Evolutionary conservation across 2,888 invertebrate genomes (phyloP), one percentile per base, ranked within the genome.

Genomic region (Athetis lepigone): DNA sequence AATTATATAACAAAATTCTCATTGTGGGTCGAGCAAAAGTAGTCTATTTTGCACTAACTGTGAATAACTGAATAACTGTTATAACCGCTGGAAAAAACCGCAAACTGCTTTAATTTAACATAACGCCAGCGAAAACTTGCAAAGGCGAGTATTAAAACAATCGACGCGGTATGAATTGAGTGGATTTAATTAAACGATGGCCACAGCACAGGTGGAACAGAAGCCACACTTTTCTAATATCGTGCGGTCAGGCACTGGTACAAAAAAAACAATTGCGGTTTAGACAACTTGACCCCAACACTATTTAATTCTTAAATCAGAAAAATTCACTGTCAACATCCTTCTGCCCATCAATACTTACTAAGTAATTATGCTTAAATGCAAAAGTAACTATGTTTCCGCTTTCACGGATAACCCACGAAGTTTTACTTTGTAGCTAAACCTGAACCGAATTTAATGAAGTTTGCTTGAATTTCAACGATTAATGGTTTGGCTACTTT

Each of bases 81-180:
- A 62, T 64, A 74, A 69, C 70, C 68, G n/a, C 55, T 64, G 65
- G 56, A 64, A 65, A 64, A 75, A 78, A 58, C 80, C 80, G 56
- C 78, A 69, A 80, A 80, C 75, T 62, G 78, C 78, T 74, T 77
- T 78, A 78, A 78, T 78, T 77, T 77, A 77, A 68, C 68, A 75
- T 77, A 67, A 77, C 67, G 75, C 37, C 51, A 27, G 61, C 74
- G 67, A 66, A 67, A 77, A 74, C 74, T 74, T 73, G 58, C 74
- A 55, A 57, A 67, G 67, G 73, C 67, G 58, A 47, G 54, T 73
- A 77, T 74, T 74, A 77, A 74, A 77, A 74, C 74, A 74, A 74
- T 74, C 67, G 77, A 73, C 73, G 77, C 55, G 43, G 61, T 77
- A 62, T 74, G 77, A 74, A 78, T 78, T 68, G 68, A 74, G 80